A percentile compares a stretch with the other conserved stretches of the same genome.
These are phyloP conservation scores for Orientallactaga sibirica DNA, from an alignment of 2,797 vertebrate genomes.

Conservation along the genomic window DNA sequence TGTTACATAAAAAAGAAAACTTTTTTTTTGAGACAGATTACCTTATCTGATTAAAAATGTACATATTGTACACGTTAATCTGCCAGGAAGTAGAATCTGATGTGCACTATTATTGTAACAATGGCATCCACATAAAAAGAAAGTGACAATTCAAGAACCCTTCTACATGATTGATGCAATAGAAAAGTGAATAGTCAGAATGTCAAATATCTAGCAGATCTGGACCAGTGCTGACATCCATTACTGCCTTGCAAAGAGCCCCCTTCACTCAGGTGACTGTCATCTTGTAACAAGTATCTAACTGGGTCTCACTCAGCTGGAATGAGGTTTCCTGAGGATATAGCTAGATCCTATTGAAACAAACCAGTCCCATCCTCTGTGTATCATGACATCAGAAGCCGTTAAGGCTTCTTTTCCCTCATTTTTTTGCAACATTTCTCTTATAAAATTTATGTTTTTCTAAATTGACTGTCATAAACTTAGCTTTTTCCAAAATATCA, in stretches of 20 bases:
- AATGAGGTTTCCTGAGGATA: not conserved
- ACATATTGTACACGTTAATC: not conserved
- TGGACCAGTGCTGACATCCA: not conserved
- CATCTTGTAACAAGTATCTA: not conserved
- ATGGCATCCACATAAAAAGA: not conserved
- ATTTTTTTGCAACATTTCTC: too few relatives aligned
- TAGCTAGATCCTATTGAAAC: too few relatives aligned
- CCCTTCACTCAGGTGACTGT: not conserved
- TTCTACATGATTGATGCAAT: not conserved
- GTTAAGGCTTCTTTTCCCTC: too few relatives aligned
- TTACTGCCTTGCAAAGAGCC: not conserved
- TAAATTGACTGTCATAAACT: too few relatives aligned
- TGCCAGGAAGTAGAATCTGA: not conserved
- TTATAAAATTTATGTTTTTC: too few relatives aligned
- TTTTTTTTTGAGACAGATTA: not conserved
- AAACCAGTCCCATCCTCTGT: too few relatives aligned
- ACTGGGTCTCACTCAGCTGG: not conserved
- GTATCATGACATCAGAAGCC: too few relatives aligned
- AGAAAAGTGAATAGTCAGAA: not conserved
- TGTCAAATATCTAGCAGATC: not conserved
- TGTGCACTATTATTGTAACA: not conserved
- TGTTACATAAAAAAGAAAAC: not conserved
- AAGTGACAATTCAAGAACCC: not conserved
- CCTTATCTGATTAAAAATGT: not conserved
- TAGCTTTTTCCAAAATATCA: too few relatives aligned